Evolutionary conservation across 2,888 invertebrate genomes (phyloP).

Genomic region (Lamproptera curius): DNA sequence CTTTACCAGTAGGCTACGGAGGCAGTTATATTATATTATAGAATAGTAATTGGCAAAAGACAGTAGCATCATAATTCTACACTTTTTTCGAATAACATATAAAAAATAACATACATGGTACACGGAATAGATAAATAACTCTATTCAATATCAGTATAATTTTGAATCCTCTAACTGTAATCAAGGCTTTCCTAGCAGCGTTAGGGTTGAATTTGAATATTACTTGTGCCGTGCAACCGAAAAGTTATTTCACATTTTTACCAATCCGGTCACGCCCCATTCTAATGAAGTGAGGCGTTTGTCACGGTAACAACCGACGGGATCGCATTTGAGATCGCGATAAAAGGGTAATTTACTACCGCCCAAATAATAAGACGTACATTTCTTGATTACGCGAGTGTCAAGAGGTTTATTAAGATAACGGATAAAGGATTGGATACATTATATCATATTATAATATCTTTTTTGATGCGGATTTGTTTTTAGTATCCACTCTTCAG

Average conservation of each 20-base stretch:
- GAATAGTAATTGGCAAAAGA: too few species aligned
- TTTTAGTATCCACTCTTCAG: too few species aligned
- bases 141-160: too few species aligned
- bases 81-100: too few species aligned
- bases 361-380: conserved; percentile 35
- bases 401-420: background rate
- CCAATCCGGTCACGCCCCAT: conserved; percentile 57
- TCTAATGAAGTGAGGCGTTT: conserved; percentile 67
- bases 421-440: background rate
- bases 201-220: conserved; percentile 5
- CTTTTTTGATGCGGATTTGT: too few species aligned
- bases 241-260: conserved; percentile 44
- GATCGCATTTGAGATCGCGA: conserved; percentile 64
- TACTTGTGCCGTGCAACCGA: conserved; percentile 23
- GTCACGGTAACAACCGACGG: conserved; percentile 58
- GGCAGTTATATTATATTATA: too few species aligned
- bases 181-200: too few species aligned
- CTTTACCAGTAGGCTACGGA: too few species aligned
- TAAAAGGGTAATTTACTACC: conserved; percentile 63
- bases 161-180: too few species aligned
- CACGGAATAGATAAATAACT: too few species aligned
- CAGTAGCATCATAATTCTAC: too few species aligned
- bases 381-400: conserved; percentile 7
- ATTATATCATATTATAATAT: background rate
- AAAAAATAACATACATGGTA: too few species aligned